A percentile compares a stretch with the other conserved stretches of the same genome.
Evolutionary conservation across 2,888 invertebrate species (phyloP).

Genomic region (Mactromeris polynyma): DNA sequence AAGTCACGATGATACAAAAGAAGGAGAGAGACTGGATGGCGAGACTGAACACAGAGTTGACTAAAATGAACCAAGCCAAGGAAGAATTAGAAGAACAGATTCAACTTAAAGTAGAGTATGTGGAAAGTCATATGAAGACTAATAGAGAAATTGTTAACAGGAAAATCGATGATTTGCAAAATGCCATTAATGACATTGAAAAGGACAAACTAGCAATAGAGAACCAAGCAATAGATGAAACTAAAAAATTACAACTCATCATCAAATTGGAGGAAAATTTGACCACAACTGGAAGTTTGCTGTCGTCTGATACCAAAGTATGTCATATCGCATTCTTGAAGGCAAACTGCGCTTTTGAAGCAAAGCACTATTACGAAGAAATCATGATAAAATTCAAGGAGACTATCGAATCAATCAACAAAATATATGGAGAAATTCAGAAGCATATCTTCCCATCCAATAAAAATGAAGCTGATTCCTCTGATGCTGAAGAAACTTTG

Average conservation of each 20-base stretch:
- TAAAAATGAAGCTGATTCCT: neutral
- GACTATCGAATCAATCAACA: conserved; percentile 17
- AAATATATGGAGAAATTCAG: conserved; percentile 17
- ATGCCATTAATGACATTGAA: conserved; percentile 25
- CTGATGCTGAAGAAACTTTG: neutral
- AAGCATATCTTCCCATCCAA: conserved; percentile 5
- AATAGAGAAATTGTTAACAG: neutral
- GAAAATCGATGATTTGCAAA: conserved; percentile 4
- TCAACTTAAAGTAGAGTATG: conserved; percentile 10
- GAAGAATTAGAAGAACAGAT: conserved; percentile 34
- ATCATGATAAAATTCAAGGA: conserved; percentile 16
- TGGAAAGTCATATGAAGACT: conserved; percentile 24
- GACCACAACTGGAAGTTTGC: conserved; percentile 2
- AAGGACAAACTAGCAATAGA: neutral
- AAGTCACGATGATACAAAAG: neutral
- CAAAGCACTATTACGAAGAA: conserved; percentile 28
- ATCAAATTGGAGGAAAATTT: conserved; percentile 5
- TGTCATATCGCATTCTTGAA: conserved; percentile 27
- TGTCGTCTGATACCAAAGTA: conserved; percentile 1
- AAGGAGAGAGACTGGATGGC: conserved; percentile 25
- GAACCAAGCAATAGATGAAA: neutral
- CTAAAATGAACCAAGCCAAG: conserved; percentile 25
- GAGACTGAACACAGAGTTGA: conserved; percentile 6
- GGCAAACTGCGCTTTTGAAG: conserved; percentile 35
- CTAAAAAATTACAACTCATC: neutral